These are phyloP conservation scores for Ectobius pallidus DNA, from an alignment of 2,888 invertebrate species.

Conservation along the genomic window DNA sequence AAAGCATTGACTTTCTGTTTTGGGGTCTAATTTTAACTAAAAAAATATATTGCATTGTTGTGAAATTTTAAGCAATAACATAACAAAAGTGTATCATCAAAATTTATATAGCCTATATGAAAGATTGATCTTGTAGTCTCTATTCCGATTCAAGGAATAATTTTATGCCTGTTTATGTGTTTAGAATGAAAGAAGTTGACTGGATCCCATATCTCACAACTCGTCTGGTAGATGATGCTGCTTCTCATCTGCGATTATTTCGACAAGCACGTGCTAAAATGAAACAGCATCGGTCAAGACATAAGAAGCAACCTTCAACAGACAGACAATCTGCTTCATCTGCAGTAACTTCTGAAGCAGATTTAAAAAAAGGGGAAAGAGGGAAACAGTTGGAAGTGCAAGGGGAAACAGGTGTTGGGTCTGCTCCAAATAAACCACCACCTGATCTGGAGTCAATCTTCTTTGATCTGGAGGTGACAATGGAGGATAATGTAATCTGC, in stretches of 20 bases:
- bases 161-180: too few species aligned
- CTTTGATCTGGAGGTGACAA: constrained; percentile 86
- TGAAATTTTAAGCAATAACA: too few species aligned
- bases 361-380: not conserved
- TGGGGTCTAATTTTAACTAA: too few species aligned
- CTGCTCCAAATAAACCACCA: constrained; percentile 20
- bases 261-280: constrained; percentile 69
- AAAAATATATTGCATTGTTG: too few species aligned
- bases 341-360: not conserved
- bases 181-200: constrained; percentile 79
- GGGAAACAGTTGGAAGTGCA: not conserved
- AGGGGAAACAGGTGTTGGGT: not conserved
- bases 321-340: not conserved
- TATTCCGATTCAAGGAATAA: too few species aligned
- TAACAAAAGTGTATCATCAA: too few species aligned
- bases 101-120: too few species aligned
- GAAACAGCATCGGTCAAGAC: constrained; percentile 36
- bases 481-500: constrained; percentile 80
- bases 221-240: constrained; percentile 86
- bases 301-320: not conserved
- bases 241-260: constrained; percentile 85
- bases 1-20: too few species aligned
- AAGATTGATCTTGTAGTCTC: too few species aligned
- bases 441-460: constrained; percentile 73
- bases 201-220: constrained; percentile 90